Evolutionary conservation across 2,888 invertebrate genomes (phyloP).

Genomic region (Eupithecia dodoneata): DNA sequence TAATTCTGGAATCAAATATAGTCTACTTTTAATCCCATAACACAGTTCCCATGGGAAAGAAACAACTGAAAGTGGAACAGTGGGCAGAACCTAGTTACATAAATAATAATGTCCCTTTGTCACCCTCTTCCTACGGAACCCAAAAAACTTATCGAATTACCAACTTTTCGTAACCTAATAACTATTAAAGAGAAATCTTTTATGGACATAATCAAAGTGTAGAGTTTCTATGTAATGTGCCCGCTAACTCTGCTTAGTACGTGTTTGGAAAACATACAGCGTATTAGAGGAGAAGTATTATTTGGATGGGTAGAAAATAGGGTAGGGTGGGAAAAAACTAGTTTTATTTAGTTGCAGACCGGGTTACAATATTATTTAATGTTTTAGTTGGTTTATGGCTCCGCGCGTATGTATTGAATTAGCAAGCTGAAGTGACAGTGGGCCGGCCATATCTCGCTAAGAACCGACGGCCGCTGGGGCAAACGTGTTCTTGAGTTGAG

Average conservation of each 20-base stretch:
- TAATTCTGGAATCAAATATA: too few relatives aligned
- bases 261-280: slow-evolving; percentile 46
- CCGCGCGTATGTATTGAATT: background rate
- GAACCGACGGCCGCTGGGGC: too few relatives aligned
- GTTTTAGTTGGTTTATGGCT: background rate
- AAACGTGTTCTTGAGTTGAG: too few relatives aligned
- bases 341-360: slow-evolving; percentile 1
- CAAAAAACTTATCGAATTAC: slow-evolving; percentile 31
- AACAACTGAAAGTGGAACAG: too few relatives aligned
- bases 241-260: slow-evolving; percentile 43
- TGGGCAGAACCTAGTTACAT: too few relatives aligned
- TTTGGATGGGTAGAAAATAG: slow-evolving; percentile 9
- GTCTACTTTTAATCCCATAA: too few relatives aligned
- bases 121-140: background rate
- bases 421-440: too few relatives aligned
- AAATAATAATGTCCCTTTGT: background rate
- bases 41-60: too few relatives aligned
- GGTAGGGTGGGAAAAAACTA: background rate
- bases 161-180: slow-evolving; percentile 29
- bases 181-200: slow-evolving; percentile 30
- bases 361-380: background rate
- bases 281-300: slow-evolving; percentile 20
- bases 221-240: slow-evolving; percentile 40
- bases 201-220: slow-evolving; percentile 29
- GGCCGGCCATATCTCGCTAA: too few relatives aligned